Evolutionary conservation across 2,113 vertebrate species (phyloP).

Genomic region (Corynorhinus townsendii): DNA sequence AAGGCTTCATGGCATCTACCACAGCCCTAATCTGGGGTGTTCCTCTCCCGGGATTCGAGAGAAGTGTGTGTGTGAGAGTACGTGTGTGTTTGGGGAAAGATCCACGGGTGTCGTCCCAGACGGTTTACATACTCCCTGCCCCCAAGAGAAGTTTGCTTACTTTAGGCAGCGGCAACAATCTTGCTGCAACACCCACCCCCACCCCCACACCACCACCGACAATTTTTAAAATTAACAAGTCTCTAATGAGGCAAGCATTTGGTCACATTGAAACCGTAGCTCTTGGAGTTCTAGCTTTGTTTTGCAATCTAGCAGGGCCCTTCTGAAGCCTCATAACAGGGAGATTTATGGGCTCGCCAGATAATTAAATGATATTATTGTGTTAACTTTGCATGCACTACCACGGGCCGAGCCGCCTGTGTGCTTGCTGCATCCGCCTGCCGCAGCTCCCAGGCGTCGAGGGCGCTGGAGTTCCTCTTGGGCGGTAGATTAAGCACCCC

Average conservation of each 20-base stretch:
- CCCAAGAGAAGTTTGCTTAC: slow-evolving; percentile 35
- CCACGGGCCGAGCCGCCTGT: background rate
- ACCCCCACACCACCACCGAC: background rate
- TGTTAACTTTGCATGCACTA: slow-evolving; percentile 66
- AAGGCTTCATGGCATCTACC: background rate
- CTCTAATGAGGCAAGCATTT: background rate
- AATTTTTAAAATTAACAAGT: background rate
- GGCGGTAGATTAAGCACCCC: background rate
- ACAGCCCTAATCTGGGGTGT: background rate
- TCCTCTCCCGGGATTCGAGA: background rate
- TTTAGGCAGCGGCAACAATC: background rate
- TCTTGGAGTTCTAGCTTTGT: slow-evolving; percentile 44
- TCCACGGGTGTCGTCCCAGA: background rate
- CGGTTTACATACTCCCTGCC: background rate
- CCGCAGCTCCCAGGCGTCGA: background rate
- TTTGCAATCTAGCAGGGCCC: slow-evolving; percentile 35
- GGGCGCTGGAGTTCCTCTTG: background rate
- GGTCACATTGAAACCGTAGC: slow-evolving; percentile 38
- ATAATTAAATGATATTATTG: slow-evolving; percentile 70
- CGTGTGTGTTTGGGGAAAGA: background rate
- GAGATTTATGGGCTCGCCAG: slow-evolving; percentile 56
- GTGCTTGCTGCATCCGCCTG: background rate
- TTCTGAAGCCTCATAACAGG: slow-evolving; percentile 53
- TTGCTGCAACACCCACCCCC: background rate
- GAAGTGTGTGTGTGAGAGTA: background rate